phyloP scores from a whole-genome alignment of 2,888 invertebrate genomes.

The Euproctis similis region DNA sequence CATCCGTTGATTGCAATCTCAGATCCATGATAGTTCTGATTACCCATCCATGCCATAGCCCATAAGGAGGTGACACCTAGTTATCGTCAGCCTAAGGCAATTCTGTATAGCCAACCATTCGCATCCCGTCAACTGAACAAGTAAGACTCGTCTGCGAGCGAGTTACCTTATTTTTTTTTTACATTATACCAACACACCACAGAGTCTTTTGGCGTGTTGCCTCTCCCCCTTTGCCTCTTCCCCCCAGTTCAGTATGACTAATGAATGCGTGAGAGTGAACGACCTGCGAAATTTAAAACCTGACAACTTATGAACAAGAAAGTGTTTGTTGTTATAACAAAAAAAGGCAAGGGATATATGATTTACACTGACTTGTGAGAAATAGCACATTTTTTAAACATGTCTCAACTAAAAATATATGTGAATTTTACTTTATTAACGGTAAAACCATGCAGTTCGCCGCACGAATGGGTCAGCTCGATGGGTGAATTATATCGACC shows the following conservation, averaged over 20 bases:
- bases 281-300: constrained; percentile 2
- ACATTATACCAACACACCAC: constrained; percentile 7
- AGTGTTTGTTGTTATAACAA: background rate
- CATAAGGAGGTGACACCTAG: constrained; percentile 33
- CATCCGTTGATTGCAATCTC: constrained; percentile 21
- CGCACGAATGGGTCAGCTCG: too few relatives aligned
- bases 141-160: constrained; percentile 26
- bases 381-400: too few relatives aligned
- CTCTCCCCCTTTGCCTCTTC: background rate
- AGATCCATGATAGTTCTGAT: constrained; percentile 24
- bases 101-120: constrained; percentile 11
- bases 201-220: too few relatives aligned
- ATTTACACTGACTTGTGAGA: too few relatives aligned
- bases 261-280: constrained; percentile 1
- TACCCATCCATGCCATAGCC: constrained; percentile 26
- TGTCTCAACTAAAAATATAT: too few relatives aligned
- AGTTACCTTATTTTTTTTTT: constrained; percentile 26
- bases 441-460: too few relatives aligned
- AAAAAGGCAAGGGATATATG: too few relatives aligned
- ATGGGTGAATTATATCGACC: too few relatives aligned
- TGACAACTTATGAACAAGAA: background rate
- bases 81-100: constrained; percentile 29
- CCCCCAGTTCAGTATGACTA: background rate
- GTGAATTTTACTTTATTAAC: too few relatives aligned
- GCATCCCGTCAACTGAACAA: constrained; percentile 33